Percentiles rank a stretch among this genome's conserved stretches.
These are phyloP conservation scores for Mythimna impura DNA, from an alignment of 2,888 invertebrate genomes.

Conservation along the genomic window DNA sequence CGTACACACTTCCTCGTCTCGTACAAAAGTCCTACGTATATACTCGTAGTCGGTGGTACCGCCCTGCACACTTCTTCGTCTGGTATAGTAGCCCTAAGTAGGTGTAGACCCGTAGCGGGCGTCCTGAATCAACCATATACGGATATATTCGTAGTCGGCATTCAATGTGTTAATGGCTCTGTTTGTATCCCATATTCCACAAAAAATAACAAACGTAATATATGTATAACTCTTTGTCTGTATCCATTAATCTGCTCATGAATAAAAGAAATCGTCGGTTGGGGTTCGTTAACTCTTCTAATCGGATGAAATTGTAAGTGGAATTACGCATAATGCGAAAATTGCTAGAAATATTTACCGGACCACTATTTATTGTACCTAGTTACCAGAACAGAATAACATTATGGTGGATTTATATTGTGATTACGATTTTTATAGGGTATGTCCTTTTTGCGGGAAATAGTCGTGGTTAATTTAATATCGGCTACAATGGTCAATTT, in stretches of 20 bases:
- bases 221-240: constrained; percentile 26
- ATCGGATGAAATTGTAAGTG: constrained; percentile 60
- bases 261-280: constrained; percentile 62
- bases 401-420: neutral
- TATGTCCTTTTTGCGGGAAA: too few species aligned
- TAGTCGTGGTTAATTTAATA: too few species aligned
- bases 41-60: too few species aligned
- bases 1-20: too few species aligned
- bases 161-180: neutral
- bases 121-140: too few species aligned
- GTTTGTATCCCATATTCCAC: constrained; percentile 11
- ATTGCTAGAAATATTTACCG: constrained; percentile 19
- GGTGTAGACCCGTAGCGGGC: too few species aligned
- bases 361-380: neutral
- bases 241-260: constrained; percentile 51
- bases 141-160: too few species aligned
- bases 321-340: constrained; percentile 43
- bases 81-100: too few species aligned
- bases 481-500: too few species aligned
- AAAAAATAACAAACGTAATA: constrained; percentile 24
- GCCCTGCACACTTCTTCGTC: too few species aligned
- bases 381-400: neutral
- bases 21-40: too few species aligned
- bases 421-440: too few species aligned
- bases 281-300: constrained; percentile 62